Conservation (phyloP, 2,113 vertebrate species). For the Opisthocomus hoazin region DNA sequence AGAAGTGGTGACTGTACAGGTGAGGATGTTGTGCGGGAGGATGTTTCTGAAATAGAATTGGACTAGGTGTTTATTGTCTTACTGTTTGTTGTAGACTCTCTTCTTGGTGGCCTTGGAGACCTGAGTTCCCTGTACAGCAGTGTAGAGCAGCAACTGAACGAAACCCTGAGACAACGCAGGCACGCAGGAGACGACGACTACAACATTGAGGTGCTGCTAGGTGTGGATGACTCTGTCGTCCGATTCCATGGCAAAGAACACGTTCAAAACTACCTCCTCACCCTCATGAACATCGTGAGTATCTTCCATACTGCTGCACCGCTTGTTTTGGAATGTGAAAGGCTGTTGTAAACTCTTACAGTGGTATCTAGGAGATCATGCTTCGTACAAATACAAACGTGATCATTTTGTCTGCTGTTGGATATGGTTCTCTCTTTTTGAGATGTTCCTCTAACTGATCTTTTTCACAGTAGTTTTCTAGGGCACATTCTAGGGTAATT, state of each 20-base stretch:
- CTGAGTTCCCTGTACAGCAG: conserved; percentile 65
- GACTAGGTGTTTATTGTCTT: not conserved
- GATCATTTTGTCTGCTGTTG: not conserved
- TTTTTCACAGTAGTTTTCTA: not conserved
- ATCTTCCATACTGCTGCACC: rapidly evolving
- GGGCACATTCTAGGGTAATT: not conserved
- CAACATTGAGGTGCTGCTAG: conserved; percentile 96
- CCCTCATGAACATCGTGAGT: conserved; percentile 99
- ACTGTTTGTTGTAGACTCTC: conserved; percentile 66
- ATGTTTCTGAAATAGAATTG: not conserved
- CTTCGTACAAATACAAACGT: rapidly evolving
- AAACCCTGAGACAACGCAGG: conserved; percentile 73
- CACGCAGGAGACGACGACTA: conserved; percentile 83
- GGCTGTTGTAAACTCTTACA: not conserved
- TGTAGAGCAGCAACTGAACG: conserved; percentile 76
- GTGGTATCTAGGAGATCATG: not conserved
- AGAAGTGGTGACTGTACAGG: not conserved
- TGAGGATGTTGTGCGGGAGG: not conserved
- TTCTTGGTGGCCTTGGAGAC: conserved; percentile 55
- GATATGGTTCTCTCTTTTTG: not conserved
- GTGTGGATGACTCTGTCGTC: conserved; percentile 95
- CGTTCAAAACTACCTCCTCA: conserved; percentile 98
- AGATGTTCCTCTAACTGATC: not conserved
- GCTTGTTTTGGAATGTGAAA: no score
- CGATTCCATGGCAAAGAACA: conserved; percentile 98